These are phyloP conservation scores for Oncorhynchus tshawytscha DNA, from an alignment of 2,113 vertebrate genomes.

Conservation along the genomic window DNA sequence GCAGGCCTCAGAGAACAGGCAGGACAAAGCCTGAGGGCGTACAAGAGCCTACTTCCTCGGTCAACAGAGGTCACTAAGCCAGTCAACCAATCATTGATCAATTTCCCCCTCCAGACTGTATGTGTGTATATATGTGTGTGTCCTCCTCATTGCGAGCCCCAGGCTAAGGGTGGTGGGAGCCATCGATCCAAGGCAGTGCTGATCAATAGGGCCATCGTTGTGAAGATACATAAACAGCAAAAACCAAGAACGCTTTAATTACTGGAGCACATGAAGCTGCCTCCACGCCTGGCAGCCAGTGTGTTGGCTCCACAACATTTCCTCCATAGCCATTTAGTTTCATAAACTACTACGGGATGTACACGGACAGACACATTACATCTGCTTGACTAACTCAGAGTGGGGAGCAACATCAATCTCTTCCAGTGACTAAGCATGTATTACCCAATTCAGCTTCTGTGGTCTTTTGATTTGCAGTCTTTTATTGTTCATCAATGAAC, in stretches of 20 bases:
- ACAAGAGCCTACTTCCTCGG: neutral
- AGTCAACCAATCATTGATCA: neutral
- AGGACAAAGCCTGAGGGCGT: neutral
- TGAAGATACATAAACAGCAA: neutral
- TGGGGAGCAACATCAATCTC: neutral
- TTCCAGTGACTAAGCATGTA: neutral
- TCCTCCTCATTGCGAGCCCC: neutral
- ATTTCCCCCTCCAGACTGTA: neutral
- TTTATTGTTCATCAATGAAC: neutral
- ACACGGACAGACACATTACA: neutral
- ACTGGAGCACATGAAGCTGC: neutral
- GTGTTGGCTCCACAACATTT: neutral
- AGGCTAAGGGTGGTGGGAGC: neutral
- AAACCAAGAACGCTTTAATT: neutral
- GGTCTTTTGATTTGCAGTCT: too few relatives aligned
- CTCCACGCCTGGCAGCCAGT: neutral
- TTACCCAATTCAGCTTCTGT: too few relatives aligned
- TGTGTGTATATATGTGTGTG: neutral
- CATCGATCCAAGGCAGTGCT: neutral
- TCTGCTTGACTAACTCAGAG: constrained; percentile 4
- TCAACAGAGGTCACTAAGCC: neutral
- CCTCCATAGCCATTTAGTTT: neutral
- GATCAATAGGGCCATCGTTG: neutral
- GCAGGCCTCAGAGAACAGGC: neutral
- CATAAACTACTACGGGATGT: neutral